These are phyloP conservation scores for Acleris sparsana DNA, from an alignment of 2,888 invertebrate species.

Conservation along the genomic window DNA sequence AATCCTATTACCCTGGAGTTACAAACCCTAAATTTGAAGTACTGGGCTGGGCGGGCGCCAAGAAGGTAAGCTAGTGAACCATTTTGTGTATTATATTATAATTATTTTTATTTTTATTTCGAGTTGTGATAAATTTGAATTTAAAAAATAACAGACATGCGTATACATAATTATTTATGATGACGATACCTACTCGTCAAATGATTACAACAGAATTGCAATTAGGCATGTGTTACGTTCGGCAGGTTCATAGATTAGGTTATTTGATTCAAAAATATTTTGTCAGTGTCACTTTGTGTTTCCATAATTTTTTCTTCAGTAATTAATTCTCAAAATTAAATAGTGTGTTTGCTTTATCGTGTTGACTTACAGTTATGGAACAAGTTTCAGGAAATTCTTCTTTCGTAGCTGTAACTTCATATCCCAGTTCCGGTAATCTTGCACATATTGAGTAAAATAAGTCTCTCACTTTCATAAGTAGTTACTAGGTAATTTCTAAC, in stretches of 20 bases:
- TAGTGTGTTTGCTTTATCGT: conserved; percentile 17
- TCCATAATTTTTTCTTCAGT: not conserved
- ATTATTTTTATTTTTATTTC: no score
- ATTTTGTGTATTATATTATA: no score
- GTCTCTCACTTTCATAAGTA: not conserved
- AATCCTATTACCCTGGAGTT: no score
- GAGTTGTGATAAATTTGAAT: no score
- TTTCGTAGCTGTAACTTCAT: conserved; percentile 12
- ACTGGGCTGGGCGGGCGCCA: no score
- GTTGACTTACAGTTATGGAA: conserved; percentile 1
- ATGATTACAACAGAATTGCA: not conserved
- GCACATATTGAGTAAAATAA: not conserved
- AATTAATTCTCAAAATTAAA: conserved; percentile 23
- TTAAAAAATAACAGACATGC: no score
- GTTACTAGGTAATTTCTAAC: not conserved
- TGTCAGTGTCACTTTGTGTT: conserved; percentile 29
- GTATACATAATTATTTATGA: not conserved
- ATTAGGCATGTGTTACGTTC: not conserved
- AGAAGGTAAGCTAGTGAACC: no score
- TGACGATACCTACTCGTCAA: not conserved
- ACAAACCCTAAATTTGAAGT: no score
- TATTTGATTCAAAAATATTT: conserved; percentile 15
- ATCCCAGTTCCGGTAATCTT: conserved; percentile 23
- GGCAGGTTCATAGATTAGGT: conserved; percentile 33
- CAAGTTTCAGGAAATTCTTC: conserved; percentile 4